These are phyloP conservation scores for Amiota mariae DNA, from an alignment of 2,888 invertebrate species.

Conservation along the genomic window DNA sequence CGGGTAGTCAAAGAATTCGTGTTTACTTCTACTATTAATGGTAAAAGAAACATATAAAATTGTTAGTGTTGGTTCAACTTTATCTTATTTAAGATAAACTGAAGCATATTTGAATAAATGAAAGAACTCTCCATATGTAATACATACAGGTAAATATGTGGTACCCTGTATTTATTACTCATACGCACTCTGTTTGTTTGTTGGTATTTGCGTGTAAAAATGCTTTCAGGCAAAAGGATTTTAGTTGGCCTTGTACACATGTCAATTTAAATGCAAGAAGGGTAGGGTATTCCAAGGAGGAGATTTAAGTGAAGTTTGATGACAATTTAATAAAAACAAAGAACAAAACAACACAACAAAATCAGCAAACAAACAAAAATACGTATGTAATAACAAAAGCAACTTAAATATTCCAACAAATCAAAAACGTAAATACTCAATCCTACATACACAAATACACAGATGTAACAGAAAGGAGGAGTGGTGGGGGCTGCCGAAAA, in stretches of 20 bases:
- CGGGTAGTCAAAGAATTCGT: too few relatives aligned
- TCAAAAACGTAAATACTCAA: constrained; percentile 4
- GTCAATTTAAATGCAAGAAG: too few relatives aligned
- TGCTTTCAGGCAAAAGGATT: neutral
- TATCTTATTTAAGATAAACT: too few relatives aligned
- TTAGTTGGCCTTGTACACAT: neutral
- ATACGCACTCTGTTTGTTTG: constrained; percentile 6
- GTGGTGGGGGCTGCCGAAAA: neutral
- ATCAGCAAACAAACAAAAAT: neutral
- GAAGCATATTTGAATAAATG: too few relatives aligned
- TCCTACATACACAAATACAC: constrained; percentile 7
- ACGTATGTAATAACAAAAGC: constrained; percentile 3
- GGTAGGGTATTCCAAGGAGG: too few relatives aligned
- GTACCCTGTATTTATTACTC: constrained; percentile 6
- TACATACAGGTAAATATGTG: neutral
- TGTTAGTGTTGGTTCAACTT: too few relatives aligned
- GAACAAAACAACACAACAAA: neutral
- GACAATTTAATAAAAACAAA: neutral
- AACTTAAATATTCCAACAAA: constrained; percentile 17
- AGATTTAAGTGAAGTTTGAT: neutral
- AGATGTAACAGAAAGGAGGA: constrained; percentile 2
- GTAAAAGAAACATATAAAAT: too few relatives aligned
- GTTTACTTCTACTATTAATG: too few relatives aligned
- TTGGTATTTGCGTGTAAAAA: neutral
- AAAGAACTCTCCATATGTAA: too few relatives aligned